Conservation (phyloP, 2,888 invertebrate genomes). For the Campoplex capitator region DNA sequence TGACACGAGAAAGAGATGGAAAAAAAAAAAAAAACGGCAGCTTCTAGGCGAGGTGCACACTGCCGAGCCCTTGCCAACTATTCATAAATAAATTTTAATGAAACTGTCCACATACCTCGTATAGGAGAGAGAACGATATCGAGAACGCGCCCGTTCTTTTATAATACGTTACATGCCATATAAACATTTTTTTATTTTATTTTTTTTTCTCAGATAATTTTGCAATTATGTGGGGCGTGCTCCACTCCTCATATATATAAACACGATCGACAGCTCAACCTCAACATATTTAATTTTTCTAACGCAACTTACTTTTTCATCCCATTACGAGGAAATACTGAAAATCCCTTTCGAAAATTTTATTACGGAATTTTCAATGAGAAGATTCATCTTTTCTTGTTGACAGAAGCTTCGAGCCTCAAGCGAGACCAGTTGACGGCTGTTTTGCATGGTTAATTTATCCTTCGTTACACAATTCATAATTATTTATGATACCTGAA, state of each 20-base stretch:
- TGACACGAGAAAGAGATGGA: constrained; percentile 50
- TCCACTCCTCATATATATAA: constrained; percentile 39
- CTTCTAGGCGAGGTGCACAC: constrained; percentile 68
- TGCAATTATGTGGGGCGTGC: constrained; percentile 65
- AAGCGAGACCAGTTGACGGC: neutral
- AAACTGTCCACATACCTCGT: constrained; percentile 74
- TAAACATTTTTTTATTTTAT: neutral
- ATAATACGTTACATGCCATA: constrained; percentile 26
- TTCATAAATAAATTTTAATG: constrained; percentile 83
- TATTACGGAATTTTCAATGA: neutral
- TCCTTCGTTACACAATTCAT: neutral
- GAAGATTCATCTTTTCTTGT: neutral
- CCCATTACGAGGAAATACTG: neutral
- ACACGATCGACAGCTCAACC: constrained; percentile 41
- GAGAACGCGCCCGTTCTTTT: constrained; percentile 64
- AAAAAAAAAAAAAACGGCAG: constrained; percentile 27
- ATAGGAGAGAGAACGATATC: constrained; percentile 62
- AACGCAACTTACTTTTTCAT: constrained; percentile 14
- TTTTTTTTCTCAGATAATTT: constrained; percentile 50
- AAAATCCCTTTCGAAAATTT: neutral
- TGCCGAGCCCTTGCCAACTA: constrained; percentile 81
- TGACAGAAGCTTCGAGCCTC: neutral
- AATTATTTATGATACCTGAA: neutral
- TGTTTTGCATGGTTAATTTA: neutral
- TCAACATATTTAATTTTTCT: constrained; percentile 26